Conservation (phyloP, 2,888 invertebrate species). For the Caenorhabditis doughertyi region DNA sequence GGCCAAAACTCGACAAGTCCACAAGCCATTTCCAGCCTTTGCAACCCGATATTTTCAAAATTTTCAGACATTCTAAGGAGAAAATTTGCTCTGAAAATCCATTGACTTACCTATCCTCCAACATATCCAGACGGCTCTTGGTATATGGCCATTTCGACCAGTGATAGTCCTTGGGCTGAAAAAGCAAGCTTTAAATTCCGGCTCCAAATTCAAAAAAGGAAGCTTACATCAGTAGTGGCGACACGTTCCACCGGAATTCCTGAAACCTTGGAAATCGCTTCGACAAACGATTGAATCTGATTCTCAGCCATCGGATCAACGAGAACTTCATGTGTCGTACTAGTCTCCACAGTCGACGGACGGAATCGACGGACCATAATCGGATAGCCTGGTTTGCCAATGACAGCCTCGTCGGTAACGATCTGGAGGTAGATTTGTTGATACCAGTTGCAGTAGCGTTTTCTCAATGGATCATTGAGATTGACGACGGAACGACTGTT, state of each 20-base stretch:
- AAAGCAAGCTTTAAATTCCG: slow-evolving; percentile 17
- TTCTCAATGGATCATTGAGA: slow-evolving; percentile 57
- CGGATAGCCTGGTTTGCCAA: slow-evolving; percentile 66
- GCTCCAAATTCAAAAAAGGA: background rate
- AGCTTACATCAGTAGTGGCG: slow-evolving; percentile 63
- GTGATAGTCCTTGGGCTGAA: slow-evolving; percentile 46
- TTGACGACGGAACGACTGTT: slow-evolving; percentile 29
- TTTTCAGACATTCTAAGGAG: too few relatives aligned
- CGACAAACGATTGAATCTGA: slow-evolving; percentile 41
- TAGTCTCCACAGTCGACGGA: slow-evolving; percentile 65
- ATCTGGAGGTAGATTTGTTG: slow-evolving; percentile 69
- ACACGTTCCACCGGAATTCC: slow-evolving; percentile 67
- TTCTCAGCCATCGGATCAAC: slow-evolving; percentile 51
- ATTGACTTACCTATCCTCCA: slow-evolving; percentile 65
- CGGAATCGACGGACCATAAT: slow-evolving; percentile 68
- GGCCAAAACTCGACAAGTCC: too few relatives aligned
- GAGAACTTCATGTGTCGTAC: slow-evolving; percentile 58
- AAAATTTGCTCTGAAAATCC: slow-evolving; percentile 3
- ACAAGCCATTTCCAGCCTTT: too few relatives aligned
- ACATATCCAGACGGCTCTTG: slow-evolving; percentile 69
- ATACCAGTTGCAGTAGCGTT: slow-evolving; percentile 42
- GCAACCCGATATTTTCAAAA: too few relatives aligned
- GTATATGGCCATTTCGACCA: slow-evolving; percentile 73
- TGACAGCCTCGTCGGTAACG: slow-evolving; percentile 46
- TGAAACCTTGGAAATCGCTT: slow-evolving; percentile 50